Evolutionary conservation across 2,113 vertebrate species (phyloP).

Genomic region (Atractosteus spatula): DNA sequence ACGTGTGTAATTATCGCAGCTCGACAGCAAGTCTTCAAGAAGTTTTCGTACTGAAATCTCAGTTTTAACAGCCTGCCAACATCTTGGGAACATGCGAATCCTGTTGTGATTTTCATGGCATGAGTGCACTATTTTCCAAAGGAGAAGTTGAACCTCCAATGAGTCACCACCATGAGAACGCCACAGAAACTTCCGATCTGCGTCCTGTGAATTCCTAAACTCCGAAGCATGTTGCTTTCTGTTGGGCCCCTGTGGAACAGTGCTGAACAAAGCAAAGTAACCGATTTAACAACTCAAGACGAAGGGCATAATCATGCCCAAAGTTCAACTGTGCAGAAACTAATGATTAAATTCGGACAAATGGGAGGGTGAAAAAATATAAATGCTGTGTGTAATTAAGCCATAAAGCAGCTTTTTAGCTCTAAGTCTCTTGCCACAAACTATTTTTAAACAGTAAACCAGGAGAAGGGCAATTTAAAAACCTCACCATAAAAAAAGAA

Average conservation of each 20-base stretch:
- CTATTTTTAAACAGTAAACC: constrained; percentile 60
- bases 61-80: no score
- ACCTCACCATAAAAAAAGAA: constrained; percentile 14
- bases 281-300: constrained; percentile 48
- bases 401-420: constrained; percentile 54
- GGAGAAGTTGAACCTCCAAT: background rate
- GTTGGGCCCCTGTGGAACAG: constrained; percentile 21
- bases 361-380: constrained; percentile 42
- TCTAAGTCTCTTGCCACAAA: constrained; percentile 45
- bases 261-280: constrained; percentile 54
- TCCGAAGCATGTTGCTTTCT: background rate
- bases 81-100: no score
- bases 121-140: no score
- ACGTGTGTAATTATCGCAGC: no score
- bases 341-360: constrained; percentile 59
- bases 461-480: constrained; percentile 57
- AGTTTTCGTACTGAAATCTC: no score
- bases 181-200: background rate
- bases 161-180: background rate
- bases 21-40: no score
- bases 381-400: constrained; percentile 63
- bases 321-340: constrained; percentile 36
- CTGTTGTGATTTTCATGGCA: no score
- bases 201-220: background rate
- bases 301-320: constrained; percentile 39